Base-by-base conservation (phyloP, 2,888 invertebrate species). In the Neocrepidodera transversa region DNA sequence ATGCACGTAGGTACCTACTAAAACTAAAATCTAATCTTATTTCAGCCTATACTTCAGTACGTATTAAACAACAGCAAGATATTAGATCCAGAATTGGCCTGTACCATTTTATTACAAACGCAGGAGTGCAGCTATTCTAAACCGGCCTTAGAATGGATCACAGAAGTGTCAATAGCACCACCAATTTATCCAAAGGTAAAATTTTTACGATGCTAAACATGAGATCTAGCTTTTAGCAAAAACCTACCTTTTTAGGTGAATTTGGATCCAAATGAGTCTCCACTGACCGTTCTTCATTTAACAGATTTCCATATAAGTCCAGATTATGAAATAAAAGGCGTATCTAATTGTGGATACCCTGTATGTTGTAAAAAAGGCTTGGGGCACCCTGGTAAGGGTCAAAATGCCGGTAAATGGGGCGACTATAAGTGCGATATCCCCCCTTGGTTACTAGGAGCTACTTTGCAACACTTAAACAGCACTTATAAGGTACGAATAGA, bases 251-350 rank as follows among this genome's bases (percentile, higher is more conserved):
- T n/a, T 36, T 38, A 53, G 58, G 32, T 50, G 26, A 23, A 18
- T 30, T 57, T 52, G 47, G 49, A 40, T 40, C 53, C 54, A 23
- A 56, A 57, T n/a, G 48, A 54, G 8, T 62, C 66, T 43, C 64
- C 72, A 1, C 11, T 74, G 4, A 76, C 71, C 67, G 76, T 91
- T n/a, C 82, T 88, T 1, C 87, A 93, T 35, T 71, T 93, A 40
- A 86, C 89, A 0, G 93, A 95, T 73, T 85, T 91, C 16, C 95
- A 95, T 74, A 85, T 89, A 51, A 93, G 95, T 75, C 87, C 88
- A 0, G 76, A 85, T 4, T 95, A 95, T 74, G 82, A 84, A 66
- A 81, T 85, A 0, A 85, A 85, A 23, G 84, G 88, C 0, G 85
- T 87, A 23, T 87, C 89, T 0, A 80, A 85, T 1, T 95, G 95